Evolutionary conservation across 2,888 invertebrate genomes (phyloP), one percentile per base, ranked within the genome.

Genomic region (Busseola fusca): DNA sequence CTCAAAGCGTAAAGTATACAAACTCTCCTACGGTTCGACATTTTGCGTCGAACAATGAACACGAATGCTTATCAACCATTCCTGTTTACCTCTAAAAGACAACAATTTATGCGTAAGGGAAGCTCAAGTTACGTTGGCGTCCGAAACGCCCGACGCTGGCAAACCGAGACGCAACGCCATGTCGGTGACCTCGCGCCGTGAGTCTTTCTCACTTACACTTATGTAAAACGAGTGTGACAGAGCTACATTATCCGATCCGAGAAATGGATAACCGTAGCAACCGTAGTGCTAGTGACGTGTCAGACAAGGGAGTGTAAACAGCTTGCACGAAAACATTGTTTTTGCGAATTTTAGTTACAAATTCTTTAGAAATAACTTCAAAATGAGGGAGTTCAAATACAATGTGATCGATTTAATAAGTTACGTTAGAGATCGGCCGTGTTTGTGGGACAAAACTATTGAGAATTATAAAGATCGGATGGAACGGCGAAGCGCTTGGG

Each of bases 391-490:
- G 65, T 95, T 94, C 84, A 93, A 93, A 83, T 95, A 94, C 69
- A 89, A 93, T 72, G 90, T 94, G 6, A 75, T 90, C 37, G 82
- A 88, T 63, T 87, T 95, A 72, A 91, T 95, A 66, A 82, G 89
- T 25, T 83, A 83, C 1, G 90, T 95, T 2, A 86, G 84, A 64
- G 90, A 91, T 1, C 87, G 93, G 0, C 93, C 94, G 0, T 93
- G 93, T 71, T 84, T 95, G 66, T 95, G 95, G 95, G 92, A 95
- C 82, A 94, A 91, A 81, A 88, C 88, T n/a, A 80, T 90, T 52
- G 95, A 95, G 57, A 88, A 86, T 70, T 94, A 95, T 75, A 95
- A 94, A 83, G 95, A 95, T 82, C 91, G 93, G 0, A 80, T 91
- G 0, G 95, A 95, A 84, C 88, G 94, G 57, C 84, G 92, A 54